Percentiles rank a stretch among this genome's conserved stretches.
phyloP scores from a whole-genome alignment of 2,888 invertebrate genomes.

The Amiota mariae region DNA sequence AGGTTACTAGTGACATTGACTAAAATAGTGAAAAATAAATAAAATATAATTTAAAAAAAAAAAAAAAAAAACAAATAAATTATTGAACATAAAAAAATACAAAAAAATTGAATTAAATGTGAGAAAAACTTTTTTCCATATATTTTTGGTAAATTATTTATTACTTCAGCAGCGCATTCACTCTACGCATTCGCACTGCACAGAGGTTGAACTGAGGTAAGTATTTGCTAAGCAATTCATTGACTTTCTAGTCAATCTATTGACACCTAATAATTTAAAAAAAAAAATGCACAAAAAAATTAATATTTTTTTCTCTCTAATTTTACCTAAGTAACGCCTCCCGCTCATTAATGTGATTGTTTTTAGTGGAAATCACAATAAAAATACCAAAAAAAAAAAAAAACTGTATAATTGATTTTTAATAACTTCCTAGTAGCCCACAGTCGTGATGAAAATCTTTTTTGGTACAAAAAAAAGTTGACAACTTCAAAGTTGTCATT shows the following conservation, averaged over 20 bases:
- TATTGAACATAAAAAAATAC: no score
- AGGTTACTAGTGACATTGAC: conserved; percentile 28
- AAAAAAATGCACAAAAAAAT: conserved; percentile 2
- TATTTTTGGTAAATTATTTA: conserved; percentile 1
- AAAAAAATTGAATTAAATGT: no score
- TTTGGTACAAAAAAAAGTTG: no score
- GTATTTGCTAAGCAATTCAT: not conserved
- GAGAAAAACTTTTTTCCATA: no score
- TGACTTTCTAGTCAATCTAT: not conserved
- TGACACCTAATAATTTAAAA: not conserved
- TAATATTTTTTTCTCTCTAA: not conserved
- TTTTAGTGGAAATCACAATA: no score
- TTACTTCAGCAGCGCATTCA: not conserved
- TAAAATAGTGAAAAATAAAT: not conserved
- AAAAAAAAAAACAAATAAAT: no score
- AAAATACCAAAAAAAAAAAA: not conserved
- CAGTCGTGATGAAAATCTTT: no score
- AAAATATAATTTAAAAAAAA: not conserved
- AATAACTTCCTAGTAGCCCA: conserved; percentile 13
- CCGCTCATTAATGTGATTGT: no score
- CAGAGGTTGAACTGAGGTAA: not conserved
- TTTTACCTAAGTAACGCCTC: no score
- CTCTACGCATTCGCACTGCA: not conserved
- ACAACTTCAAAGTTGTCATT: no score
- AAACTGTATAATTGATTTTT: conserved; percentile 12